These are phyloP conservation scores for Digitonthophagus gazella DNA, from an alignment of 2,888 invertebrate species.

Conservation along the genomic window DNA sequence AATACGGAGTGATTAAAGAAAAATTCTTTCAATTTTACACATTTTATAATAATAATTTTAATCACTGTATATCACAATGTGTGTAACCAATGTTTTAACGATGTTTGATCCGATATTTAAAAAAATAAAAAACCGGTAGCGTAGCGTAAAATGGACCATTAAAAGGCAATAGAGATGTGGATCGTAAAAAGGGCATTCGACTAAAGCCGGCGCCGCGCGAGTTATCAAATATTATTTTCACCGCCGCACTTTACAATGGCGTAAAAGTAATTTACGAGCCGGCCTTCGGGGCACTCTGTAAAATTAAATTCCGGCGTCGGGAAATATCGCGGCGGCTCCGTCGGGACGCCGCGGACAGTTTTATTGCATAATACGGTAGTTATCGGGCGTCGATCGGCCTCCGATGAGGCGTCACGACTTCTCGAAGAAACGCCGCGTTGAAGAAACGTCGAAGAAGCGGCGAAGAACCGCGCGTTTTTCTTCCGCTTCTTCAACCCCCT, in stretches of 20 bases:
- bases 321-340: not conserved
- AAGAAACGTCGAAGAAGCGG: no score
- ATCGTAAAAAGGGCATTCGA: not conserved
- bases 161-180: not conserved
- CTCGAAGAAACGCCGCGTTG: no score
- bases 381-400: not conserved
- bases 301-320: not conserved
- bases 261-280: not conserved
- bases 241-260: not conserved
- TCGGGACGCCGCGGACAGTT: not conserved
- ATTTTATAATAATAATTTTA: no score
- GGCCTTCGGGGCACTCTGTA: not conserved
- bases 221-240: not conserved
- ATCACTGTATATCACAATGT: no score
- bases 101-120: not conserved
- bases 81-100: not conserved
- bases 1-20: no score
- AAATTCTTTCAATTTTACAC: no score
- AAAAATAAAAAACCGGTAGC: not conserved
- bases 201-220: not conserved
- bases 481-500: not conserved
- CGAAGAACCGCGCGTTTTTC: not conserved
- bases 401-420: not conserved
- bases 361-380: not conserved
- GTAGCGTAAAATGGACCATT: not conserved